These are phyloP conservation scores for Equus quagga DNA, from an alignment of 2,113 vertebrate genomes.

Conservation along the genomic window DNA sequence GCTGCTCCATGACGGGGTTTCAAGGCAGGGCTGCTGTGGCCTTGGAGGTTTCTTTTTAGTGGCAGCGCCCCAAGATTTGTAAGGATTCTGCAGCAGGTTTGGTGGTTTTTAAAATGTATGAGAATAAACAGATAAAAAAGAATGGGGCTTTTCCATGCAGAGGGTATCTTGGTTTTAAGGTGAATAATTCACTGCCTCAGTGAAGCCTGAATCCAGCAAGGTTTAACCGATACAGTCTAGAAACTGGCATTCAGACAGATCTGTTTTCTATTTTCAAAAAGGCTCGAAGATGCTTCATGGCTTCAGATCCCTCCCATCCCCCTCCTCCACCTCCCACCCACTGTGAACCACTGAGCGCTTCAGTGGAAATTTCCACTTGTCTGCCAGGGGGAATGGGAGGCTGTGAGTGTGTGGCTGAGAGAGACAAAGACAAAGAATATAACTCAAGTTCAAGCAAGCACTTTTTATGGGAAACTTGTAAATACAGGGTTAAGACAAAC, in stretches of 20 bases:
- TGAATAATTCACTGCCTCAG: background rate
- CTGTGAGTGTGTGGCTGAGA: constrained; percentile 48
- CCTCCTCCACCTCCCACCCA: constrained; percentile 44
- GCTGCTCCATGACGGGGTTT: background rate
- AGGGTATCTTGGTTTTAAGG: background rate
- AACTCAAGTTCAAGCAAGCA: constrained; percentile 69
- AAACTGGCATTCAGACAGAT: background rate
- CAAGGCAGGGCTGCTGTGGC: background rate
- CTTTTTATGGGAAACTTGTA: constrained; percentile 15
- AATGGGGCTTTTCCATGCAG: background rate
- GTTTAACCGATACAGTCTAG: background rate
- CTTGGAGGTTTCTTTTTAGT: background rate
- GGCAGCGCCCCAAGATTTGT: background rate
- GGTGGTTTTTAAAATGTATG: background rate
- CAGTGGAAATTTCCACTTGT: constrained; percentile 90
- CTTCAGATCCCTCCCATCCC: constrained; percentile 78
- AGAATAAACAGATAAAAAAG: background rate
- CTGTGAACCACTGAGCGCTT: constrained; percentile 81
- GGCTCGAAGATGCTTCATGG: constrained; percentile 76
- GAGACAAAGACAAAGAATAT: constrained; percentile 61
- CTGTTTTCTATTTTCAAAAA: constrained; percentile 44
- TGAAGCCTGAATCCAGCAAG: background rate
- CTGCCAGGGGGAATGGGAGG: constrained; percentile 78
- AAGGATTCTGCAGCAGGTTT: background rate
- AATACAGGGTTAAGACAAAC: constrained; percentile 29